Conservation (phyloP, 2,888 invertebrate genomes). For the Lepidochrysops patricia region DNA sequence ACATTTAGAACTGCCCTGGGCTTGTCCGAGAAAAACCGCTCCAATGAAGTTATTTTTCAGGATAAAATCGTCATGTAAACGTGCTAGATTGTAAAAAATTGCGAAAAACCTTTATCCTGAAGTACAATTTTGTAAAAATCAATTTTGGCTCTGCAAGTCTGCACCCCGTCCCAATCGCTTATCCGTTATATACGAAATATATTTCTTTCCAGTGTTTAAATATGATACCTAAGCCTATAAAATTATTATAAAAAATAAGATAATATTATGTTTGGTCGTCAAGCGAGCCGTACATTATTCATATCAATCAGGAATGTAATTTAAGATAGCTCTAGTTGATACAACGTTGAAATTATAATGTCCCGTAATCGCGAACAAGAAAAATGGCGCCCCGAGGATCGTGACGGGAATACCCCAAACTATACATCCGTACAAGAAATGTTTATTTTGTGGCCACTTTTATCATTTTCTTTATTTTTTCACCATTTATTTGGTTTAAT, state of each 20-base stretch:
- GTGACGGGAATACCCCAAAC: constrained; percentile 4
- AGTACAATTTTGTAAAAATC: too few relatives aligned
- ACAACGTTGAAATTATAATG: constrained; percentile 13
- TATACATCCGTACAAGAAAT: constrained; percentile 5
- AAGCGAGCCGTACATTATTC: neutral
- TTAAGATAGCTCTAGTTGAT: constrained; percentile 11
- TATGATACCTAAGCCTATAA: too few relatives aligned
- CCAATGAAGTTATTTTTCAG: neutral
- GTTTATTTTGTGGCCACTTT: constrained; percentile 5
- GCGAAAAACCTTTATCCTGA: too few relatives aligned
- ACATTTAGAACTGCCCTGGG: neutral
- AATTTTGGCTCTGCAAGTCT: too few relatives aligned
- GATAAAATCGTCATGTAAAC: too few relatives aligned
- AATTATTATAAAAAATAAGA: too few relatives aligned
- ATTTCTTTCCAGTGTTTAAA: too few relatives aligned
- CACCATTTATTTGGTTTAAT: neutral
- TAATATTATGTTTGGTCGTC: too few relatives aligned
- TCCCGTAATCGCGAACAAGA: constrained; percentile 11
- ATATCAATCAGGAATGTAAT: constrained; percentile 9
- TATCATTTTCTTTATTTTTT: constrained; percentile 2
- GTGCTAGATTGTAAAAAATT: too few relatives aligned
- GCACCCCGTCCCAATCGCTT: too few relatives aligned
- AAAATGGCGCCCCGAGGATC: neutral
- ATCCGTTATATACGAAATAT: too few relatives aligned
- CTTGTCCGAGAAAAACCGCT: neutral